Conservation (phyloP, 2,113 vertebrate species). For the Sterrhoptilus dennistouni region DNA sequence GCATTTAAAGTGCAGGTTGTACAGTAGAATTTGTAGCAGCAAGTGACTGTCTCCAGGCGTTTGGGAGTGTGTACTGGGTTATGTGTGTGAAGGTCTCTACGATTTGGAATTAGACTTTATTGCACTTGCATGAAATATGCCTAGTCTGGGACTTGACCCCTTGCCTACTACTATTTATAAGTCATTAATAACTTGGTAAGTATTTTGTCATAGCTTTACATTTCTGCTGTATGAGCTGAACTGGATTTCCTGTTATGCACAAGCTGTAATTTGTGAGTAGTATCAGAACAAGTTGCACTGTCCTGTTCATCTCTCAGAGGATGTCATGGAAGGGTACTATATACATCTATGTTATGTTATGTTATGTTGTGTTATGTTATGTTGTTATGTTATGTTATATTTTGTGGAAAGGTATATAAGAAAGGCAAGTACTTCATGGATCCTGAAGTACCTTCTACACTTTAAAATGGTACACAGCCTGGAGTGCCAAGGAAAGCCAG, state of each 20-base stretch:
- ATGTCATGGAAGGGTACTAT: neutral
- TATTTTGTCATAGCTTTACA: neutral
- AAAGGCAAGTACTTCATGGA: neutral
- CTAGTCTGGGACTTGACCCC: neutral
- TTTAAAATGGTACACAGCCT: neutral
- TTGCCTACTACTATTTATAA: neutral
- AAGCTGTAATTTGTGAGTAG: neutral
- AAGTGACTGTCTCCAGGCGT: neutral
- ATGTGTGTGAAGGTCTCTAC: neutral
- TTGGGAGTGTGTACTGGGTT: neutral
- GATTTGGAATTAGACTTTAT: neutral
- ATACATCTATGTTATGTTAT: neutral
- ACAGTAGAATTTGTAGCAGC: neutral
- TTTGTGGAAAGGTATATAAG: neutral
- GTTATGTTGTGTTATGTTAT: accelerated
- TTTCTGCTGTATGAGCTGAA: neutral
- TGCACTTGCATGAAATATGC: neutral
- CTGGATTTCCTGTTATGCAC: neutral
- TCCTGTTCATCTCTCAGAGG: neutral
- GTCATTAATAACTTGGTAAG: neutral
- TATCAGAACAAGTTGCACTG: neutral
- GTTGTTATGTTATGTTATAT: neutral
- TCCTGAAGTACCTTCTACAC: neutral
- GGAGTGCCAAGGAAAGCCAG: neutral
- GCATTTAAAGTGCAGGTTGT: neutral